Base-by-base conservation (phyloP, 2,113 vertebrate genomes). In the Aix galericulata region DNA sequence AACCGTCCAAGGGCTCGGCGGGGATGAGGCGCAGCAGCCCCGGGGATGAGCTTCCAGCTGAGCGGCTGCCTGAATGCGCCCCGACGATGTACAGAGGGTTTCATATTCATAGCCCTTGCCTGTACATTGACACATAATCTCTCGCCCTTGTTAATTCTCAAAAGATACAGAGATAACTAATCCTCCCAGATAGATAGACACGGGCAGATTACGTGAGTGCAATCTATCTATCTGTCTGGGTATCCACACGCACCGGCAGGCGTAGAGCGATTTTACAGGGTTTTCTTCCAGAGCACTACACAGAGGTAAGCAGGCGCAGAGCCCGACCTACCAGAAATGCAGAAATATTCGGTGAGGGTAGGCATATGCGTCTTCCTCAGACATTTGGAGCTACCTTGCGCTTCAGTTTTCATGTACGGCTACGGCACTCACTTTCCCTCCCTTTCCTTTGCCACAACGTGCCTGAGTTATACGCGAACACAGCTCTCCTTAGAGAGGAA, bases 151-250 rank as follows among this genome's bases (percentile, higher is more conserved):
- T 92, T 96, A 96, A 96, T 96, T 96, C 96, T 95, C 90, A 76
- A 25, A 95, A 96, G 94, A 94, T 96, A 84, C 62, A 42, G 94
- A 95, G 95, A 95, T 94, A 94, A 94, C 94, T 96, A 96, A 97
- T 96, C 96, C 96, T 86, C 86, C 74, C 86, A 66, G 84, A 31
- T 86, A 95, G 94, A 81, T 83, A 92, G 96, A 88, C 93, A 80
- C 27, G 44, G 73, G 66, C 60, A 94, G 93, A 95, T 94, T 88
- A 93, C 50, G 80, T 13, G 90, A 89, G 66, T 46, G 94, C 92
- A 89, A 85, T 69, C 89, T 60, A 89, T 36, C 85, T 93, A 73
- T 73, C 78, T 90, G 77, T 42, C 82, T 62, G 29, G n/a, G 20
- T 15, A 74, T 8, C 52, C 58, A 15, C 59, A 59, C 34, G 55